phyloP scores from a whole-genome alignment of 2,888 invertebrate genomes.

The Machimus rusticus region DNA sequence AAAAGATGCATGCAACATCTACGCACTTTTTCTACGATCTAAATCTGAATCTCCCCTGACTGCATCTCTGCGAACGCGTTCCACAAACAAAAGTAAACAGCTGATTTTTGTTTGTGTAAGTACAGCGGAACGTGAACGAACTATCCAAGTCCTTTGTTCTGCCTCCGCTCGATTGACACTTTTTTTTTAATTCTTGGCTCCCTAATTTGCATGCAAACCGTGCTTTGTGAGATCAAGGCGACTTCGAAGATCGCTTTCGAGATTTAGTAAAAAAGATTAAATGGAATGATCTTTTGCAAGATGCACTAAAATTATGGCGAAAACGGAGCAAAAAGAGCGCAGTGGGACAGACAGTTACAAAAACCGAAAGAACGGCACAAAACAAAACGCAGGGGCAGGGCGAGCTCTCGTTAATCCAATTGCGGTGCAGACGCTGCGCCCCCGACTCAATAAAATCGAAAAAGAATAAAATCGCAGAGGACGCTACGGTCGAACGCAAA shows the following conservation, averaged over 20 bases:
- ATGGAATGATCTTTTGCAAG: background rate
- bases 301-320: background rate
- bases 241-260: background rate
- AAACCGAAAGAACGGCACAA: background rate
- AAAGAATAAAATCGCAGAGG: background rate
- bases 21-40: background rate
- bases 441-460: background rate
- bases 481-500: background rate
- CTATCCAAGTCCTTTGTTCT: background rate
- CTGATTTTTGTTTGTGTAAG: background rate
- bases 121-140: background rate
- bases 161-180: background rate
- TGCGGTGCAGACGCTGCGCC: background rate
- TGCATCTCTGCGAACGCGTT: background rate
- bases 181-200: background rate
- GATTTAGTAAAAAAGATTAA: background rate
- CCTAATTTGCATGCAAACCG: background rate
- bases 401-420: background rate
- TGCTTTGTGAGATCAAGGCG: background rate
- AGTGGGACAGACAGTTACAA: background rate
- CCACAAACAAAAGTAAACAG: constrained; percentile 12
- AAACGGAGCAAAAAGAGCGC: background rate
- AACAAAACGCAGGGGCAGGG: background rate
- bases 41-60: background rate
- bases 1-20: background rate